Conservation (phyloP, 2,113 vertebrate genomes). For the Eubucco bourcierii region DNA sequence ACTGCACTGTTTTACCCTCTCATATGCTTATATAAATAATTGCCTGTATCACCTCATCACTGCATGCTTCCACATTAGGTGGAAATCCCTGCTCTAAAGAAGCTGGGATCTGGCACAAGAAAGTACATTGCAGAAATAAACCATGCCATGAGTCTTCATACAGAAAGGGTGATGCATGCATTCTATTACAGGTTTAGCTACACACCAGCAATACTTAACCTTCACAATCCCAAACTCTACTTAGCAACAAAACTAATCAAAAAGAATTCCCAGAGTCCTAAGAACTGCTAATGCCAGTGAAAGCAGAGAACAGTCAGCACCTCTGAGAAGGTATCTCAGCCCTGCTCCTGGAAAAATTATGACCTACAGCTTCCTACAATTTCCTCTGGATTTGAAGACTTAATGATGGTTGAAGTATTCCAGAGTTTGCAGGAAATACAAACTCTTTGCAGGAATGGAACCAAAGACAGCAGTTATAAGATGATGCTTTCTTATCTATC, state of each 20-base stretch:
- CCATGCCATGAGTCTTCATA: background rate
- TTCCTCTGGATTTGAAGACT: background rate
- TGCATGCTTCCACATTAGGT: background rate
- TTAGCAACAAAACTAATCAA: background rate
- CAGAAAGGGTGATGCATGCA: background rate
- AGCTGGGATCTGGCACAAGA: background rate
- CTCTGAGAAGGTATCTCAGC: background rate
- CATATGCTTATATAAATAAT: background rate
- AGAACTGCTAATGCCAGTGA: background rate
- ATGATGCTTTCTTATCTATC: background rate
- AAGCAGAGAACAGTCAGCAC: background rate
- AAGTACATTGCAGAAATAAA: background rate
- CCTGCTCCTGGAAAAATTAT: background rate
- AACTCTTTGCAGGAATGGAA: background rate
- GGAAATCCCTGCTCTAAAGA: background rate
- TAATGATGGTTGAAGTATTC: background rate
- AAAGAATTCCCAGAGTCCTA: background rate
- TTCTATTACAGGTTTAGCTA: background rate
- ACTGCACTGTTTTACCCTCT: background rate
- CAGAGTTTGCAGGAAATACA: background rate
- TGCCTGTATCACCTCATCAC: constrained; percentile 46
- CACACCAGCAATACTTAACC: background rate
- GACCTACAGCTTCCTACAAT: background rate
- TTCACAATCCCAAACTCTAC: background rate
- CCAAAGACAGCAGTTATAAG: background rate